Percentiles rank a stretch among this genome's conserved stretches.
phyloP scores from a whole-genome alignment of 2,113 vertebrate species.

The Hepsetus odoe region DNA sequence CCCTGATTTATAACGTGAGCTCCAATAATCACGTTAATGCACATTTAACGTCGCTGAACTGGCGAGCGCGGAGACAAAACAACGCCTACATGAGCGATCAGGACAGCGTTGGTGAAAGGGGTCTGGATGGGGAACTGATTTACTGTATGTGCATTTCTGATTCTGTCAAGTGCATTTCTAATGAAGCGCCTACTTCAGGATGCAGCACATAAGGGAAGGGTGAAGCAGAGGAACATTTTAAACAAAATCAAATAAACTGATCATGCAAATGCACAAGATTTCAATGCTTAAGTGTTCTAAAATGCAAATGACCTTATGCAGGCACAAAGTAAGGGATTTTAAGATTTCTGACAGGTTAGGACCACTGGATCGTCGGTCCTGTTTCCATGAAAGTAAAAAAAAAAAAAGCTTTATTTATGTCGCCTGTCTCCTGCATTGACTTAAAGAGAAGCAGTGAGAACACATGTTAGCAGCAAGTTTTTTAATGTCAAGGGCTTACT shows the following conservation, averaged over 20 bases:
- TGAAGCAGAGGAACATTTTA: background rate
- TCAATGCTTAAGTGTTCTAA: background rate
- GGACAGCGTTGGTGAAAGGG: slow-evolving; percentile 37
- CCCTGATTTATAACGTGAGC: slow-evolving; percentile 78
- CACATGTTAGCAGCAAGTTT: background rate
- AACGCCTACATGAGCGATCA: slow-evolving; percentile 70
- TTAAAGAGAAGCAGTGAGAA: background rate
- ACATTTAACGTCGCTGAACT: slow-evolving; percentile 73
- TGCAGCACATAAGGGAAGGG: background rate
- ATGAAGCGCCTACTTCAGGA: slow-evolving; percentile 13
- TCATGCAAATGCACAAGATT: background rate
- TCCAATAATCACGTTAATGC: slow-evolving; percentile 81
- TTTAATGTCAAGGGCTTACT: slow-evolving; percentile 7
- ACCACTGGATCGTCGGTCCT: too few species aligned
- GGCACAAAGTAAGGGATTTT: background rate
- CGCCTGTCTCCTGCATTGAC: background rate
- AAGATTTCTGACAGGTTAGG: background rate
- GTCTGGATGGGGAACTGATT: slow-evolving; percentile 33
- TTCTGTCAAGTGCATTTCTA: background rate
- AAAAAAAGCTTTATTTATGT: background rate
- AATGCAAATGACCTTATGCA: background rate
- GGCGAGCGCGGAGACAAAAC: slow-evolving; percentile 73
- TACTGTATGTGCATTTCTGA: background rate
- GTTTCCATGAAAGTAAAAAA: background rate
- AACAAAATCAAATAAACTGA: background rate